Conservation (phyloP, 2,113 vertebrate genomes). For the Alethe diademata region DNA sequence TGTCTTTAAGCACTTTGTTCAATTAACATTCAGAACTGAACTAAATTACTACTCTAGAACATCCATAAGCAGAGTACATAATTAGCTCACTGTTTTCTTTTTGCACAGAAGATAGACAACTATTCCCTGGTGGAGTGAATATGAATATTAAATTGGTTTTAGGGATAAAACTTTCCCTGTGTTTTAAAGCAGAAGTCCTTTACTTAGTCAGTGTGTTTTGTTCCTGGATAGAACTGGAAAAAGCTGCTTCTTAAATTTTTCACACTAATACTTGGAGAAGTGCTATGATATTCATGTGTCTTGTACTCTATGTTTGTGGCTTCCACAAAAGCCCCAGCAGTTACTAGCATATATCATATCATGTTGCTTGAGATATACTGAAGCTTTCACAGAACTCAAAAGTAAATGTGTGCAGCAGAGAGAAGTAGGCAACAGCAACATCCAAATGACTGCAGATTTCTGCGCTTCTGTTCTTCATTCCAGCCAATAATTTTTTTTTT, state of each 20-base stretch:
- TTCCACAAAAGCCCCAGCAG: neutral
- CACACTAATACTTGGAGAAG: neutral
- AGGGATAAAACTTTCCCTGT: neutral
- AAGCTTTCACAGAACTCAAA: neutral
- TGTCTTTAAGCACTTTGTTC: conserved; percentile 17
- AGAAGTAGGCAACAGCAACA: neutral
- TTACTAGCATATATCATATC: neutral
- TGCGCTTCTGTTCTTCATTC: neutral
- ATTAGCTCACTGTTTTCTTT: neutral
- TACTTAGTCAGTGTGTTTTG: neutral
- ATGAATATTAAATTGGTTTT: neutral
- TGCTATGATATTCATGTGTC: neutral
- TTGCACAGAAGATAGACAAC: neutral
- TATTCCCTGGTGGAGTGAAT: neutral
- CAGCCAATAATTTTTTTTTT: neutral
- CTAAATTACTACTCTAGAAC: neutral
- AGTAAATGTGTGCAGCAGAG: neutral
- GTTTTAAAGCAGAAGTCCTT: neutral
- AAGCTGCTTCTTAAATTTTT: neutral
- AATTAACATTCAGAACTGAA: neutral
- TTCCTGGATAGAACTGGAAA: neutral
- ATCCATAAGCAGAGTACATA: neutral
- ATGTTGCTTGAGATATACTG: neutral
- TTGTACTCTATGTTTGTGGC: neutral
- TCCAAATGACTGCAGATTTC: neutral